These are phyloP conservation scores for Cardiocondyla obscurior DNA, from an alignment of 1,140 invertebrate genomes.

Conservation along the genomic window DNA sequence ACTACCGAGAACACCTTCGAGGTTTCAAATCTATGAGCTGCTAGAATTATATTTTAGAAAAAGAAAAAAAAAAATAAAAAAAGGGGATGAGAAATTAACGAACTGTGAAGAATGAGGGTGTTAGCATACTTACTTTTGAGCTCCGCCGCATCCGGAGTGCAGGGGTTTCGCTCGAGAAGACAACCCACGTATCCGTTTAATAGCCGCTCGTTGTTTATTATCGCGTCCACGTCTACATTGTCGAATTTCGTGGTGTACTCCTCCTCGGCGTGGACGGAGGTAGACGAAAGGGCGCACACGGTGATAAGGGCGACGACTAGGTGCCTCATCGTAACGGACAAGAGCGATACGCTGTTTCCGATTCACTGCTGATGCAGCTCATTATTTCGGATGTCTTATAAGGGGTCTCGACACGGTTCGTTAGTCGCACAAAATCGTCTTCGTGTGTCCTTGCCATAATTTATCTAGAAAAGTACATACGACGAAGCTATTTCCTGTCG, in stretches of 20 bases:
- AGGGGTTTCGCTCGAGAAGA: slow-evolving; percentile 84
- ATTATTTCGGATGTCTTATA: slow-evolving; percentile 63
- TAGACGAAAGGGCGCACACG: not conserved
- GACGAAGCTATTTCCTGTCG: slow-evolving; percentile 21
- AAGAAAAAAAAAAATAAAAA: too few species aligned
- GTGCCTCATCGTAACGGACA: slow-evolving; percentile 50
- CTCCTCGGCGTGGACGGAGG: slow-evolving; percentile 57
- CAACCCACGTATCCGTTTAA: slow-evolving; percentile 84
- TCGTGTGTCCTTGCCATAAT: slow-evolving; percentile 46
- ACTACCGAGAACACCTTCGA: not conserved
- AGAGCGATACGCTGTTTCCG: slow-evolving; percentile 28
- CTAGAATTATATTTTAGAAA: too few species aligned
- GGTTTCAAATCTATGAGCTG: not conserved
- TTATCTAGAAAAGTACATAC: slow-evolving; percentile 51
- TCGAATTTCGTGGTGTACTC: slow-evolving; percentile 85
- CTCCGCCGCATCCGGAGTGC: slow-evolving; percentile 84
- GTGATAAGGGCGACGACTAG: slow-evolving; percentile 23
- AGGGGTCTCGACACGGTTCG: slow-evolving; percentile 41
- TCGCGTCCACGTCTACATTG: slow-evolving; percentile 83
- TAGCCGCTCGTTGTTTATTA: slow-evolving; percentile 84
- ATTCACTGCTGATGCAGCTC: slow-evolving; percentile 57
- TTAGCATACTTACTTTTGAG: slow-evolving; percentile 83
- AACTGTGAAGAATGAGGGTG: slow-evolving; percentile 3
- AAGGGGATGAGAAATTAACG: not conserved
- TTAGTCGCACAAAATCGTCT: slow-evolving; percentile 69